A percentile compares a stretch with the other conserved stretches of the same genome.
phyloP scores from a whole-genome alignment of 1,140 invertebrate species.

The Lerema accius region DNA sequence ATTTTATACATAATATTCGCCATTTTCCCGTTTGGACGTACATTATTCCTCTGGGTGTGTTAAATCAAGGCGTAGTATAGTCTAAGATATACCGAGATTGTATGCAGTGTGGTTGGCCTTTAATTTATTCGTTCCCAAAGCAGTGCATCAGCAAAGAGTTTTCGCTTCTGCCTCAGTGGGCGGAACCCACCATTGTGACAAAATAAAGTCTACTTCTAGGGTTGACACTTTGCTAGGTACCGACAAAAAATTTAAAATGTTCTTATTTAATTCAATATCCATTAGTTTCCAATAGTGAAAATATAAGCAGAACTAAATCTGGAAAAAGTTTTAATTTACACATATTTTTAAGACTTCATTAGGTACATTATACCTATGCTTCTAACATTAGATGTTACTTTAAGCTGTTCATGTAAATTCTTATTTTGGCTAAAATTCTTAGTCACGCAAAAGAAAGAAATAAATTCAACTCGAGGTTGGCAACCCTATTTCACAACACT shows the following conservation, averaged over 20 bases:
- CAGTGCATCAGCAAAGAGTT: slow-evolving; percentile 76
- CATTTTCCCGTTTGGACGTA: slow-evolving; percentile 40
- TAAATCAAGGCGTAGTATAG: slow-evolving; percentile 50
- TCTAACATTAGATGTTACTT: too few species aligned
- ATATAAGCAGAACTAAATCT: too few species aligned
- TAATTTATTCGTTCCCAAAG: slow-evolving; percentile 80
- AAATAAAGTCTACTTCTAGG: slow-evolving; percentile 70
- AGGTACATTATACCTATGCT: too few species aligned
- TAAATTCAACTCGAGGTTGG: background rate
- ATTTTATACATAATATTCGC: slow-evolving; percentile 35
- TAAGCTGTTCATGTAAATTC: too few species aligned
- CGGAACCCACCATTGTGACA: slow-evolving; percentile 78
- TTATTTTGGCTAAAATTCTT: background rate
- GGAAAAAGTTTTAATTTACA: too few species aligned
- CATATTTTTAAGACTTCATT: background rate
- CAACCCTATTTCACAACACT: slow-evolving; percentile 8
- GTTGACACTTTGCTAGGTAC: too few species aligned
- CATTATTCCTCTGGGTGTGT: slow-evolving; percentile 56
- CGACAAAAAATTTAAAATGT: too few species aligned
- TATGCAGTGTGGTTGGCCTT: slow-evolving; percentile 57
- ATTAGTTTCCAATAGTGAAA: too few species aligned
- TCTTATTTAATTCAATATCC: too few species aligned
- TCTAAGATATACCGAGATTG: slow-evolving; percentile 60
- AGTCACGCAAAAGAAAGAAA: background rate
- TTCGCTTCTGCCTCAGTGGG: slow-evolving; percentile 69